Percentiles rank a stretch among this genome's conserved stretches.
Evolutionary conservation across 2,113 vertebrate species (phyloP).

Genomic region (Carassius auratus): DNA sequence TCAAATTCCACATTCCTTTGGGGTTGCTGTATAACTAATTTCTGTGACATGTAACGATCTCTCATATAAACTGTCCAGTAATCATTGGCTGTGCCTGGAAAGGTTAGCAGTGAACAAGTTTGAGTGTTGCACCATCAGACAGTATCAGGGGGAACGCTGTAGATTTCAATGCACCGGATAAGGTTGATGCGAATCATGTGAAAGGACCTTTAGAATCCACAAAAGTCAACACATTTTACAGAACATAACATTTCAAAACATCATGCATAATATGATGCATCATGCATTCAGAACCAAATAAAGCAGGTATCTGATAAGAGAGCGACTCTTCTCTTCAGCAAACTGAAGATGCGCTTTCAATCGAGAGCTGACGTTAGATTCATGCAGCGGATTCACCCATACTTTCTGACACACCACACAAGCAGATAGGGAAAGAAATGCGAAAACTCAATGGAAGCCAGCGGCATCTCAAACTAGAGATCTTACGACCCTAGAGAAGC

Average conservation of each 20-base stretch:
- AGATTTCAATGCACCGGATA: not conserved
- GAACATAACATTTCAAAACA: slow-evolving; percentile 39
- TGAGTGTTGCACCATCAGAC: not conserved
- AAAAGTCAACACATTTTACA: slow-evolving; percentile 11
- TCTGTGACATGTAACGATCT: not conserved
- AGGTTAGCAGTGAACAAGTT: not conserved
- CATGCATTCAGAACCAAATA: slow-evolving; percentile 50
- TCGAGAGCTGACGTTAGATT: slow-evolving; percentile 21
- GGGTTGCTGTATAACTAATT: not conserved
- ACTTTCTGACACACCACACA: slow-evolving; percentile 33
- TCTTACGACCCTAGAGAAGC: slow-evolving; percentile 18
- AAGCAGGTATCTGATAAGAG: slow-evolving; percentile 17
- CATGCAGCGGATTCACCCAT: slow-evolving; percentile 48
- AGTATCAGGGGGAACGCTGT: not conserved
- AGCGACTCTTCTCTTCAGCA: not conserved
- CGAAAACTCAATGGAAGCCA: slow-evolving; percentile 30
- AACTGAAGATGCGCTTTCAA: not conserved
- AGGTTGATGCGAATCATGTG: not conserved
- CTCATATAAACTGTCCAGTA: not conserved
- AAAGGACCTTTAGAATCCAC: slow-evolving; percentile 20
- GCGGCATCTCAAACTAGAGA: not conserved
- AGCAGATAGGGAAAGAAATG: slow-evolving; percentile 24
- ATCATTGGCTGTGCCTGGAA: not conserved
- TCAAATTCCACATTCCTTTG: not conserved
- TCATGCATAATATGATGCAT: slow-evolving; percentile 50